Conservation (phyloP, 2,888 invertebrate species). For the Trissonchulus sp. region DNA sequence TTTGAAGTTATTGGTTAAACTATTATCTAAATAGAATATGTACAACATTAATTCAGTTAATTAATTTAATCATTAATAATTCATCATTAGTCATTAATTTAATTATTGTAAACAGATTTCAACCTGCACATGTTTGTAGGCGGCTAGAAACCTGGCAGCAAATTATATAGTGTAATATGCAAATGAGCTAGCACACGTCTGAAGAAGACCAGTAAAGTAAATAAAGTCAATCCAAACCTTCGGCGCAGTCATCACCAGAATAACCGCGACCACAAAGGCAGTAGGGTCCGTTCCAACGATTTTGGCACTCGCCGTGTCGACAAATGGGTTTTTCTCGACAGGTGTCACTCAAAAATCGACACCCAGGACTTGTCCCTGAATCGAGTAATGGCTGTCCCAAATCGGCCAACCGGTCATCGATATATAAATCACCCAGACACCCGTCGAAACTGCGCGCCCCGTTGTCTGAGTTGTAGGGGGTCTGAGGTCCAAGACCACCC, state of each 20-base stretch:
- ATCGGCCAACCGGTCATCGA: slow-evolving; percentile 79
- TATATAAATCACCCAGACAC: slow-evolving; percentile 77
- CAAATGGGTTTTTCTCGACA: background rate
- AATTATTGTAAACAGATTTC: too few species aligned
- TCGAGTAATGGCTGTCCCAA: slow-evolving; percentile 59
- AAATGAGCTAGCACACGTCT: too few species aligned
- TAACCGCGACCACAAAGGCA: slow-evolving; percentile 72
- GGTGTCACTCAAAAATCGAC: background rate
- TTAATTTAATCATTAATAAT: too few species aligned
- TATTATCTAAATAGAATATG: too few species aligned
- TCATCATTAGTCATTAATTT: too few species aligned
- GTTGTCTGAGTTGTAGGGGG: slow-evolving; percentile 54
- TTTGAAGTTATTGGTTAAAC: too few species aligned
- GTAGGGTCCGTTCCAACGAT: slow-evolving; percentile 79
- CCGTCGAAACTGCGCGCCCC: slow-evolving; percentile 68
- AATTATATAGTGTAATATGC: too few species aligned
- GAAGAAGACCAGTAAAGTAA: too few species aligned
- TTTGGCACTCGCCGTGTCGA: slow-evolving; percentile 65
- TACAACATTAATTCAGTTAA: too few species aligned
- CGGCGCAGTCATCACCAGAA: slow-evolving; percentile 82
- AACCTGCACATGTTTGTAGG: too few species aligned
- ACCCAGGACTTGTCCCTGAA: background rate
- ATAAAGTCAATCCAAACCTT: too few species aligned
- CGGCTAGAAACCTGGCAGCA: too few species aligned
- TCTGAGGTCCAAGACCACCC: slow-evolving; percentile 78